These are phyloP conservation scores for Ectropis grisescens DNA, from an alignment of 1,140 invertebrate species.

Conservation along the genomic window DNA sequence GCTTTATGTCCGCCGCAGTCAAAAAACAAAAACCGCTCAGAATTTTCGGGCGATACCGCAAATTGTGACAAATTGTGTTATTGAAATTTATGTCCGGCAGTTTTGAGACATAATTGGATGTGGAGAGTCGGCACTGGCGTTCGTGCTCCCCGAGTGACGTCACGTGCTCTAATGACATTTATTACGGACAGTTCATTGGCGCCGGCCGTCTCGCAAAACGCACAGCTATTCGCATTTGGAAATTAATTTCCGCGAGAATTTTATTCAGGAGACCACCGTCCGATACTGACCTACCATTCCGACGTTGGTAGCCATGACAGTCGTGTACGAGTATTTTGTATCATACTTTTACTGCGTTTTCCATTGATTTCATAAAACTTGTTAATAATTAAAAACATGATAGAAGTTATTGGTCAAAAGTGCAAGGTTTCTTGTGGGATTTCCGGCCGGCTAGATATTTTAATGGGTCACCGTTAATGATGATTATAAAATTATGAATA, in stretches of 20 bases:
- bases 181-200: constrained; percentile 51
- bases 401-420: too few species aligned
- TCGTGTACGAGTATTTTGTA: too few species aligned
- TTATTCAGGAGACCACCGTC: constrained; percentile 1
- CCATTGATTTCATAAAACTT: too few species aligned
- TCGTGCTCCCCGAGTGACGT: constrained; percentile 45
- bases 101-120: constrained; percentile 59
- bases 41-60: constrained; percentile 25
- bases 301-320: too few species aligned
- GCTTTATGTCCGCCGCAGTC: constrained; percentile 14
- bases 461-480: too few species aligned
- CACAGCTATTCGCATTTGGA: constrained; percentile 29
- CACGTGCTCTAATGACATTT: constrained; percentile 53
- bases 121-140: constrained; percentile 34
- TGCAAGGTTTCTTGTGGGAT: too few species aligned
- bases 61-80: constrained; percentile 54
- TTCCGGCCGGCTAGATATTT: too few species aligned
- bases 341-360: too few species aligned
- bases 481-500: too few species aligned
- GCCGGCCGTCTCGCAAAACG: constrained; percentile 27
- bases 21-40: constrained; percentile 29
- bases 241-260: constrained; percentile 45
- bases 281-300: too few species aligned
- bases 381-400: too few species aligned
- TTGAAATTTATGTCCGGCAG: constrained; percentile 55